phyloP scores from a whole-genome alignment of 2,888 invertebrate genomes.

The Odontocerum albicorne region DNA sequence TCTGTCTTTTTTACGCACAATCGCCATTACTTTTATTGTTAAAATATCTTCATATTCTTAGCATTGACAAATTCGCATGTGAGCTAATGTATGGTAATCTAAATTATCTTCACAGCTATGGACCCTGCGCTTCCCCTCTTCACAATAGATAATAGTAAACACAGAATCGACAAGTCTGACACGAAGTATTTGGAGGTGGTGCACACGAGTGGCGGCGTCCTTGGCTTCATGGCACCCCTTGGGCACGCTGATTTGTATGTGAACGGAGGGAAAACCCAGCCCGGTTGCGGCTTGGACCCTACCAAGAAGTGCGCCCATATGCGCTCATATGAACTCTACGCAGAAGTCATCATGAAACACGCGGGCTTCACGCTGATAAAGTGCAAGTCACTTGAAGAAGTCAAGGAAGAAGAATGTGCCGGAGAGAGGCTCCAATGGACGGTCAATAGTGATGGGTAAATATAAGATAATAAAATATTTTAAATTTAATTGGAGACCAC shows the following conservation, averaged over 20 bases:
- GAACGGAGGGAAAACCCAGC: slow-evolving; percentile 37
- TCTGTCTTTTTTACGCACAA: too few relatives aligned
- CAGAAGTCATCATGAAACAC: slow-evolving; percentile 1
- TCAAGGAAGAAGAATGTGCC: background rate
- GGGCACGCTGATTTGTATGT: slow-evolving; percentile 51
- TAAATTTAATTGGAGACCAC: too few relatives aligned
- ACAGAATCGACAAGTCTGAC: slow-evolving; percentile 48
- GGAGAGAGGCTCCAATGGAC: background rate
- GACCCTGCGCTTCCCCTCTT: slow-evolving; percentile 53
- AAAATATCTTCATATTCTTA: too few relatives aligned
- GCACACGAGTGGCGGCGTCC: slow-evolving; percentile 52
- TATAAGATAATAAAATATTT: too few relatives aligned
- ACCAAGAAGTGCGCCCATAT: slow-evolving; percentile 9
- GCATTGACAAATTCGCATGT: too few relatives aligned
- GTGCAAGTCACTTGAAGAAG: background rate
- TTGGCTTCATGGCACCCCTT: slow-evolving; percentile 49
- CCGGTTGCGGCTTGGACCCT: slow-evolving; percentile 14
- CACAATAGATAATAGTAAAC: slow-evolving; percentile 47
- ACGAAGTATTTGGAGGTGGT: slow-evolving; percentile 54
- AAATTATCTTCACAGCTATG: slow-evolving; percentile 4
- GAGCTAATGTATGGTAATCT: too few relatives aligned
- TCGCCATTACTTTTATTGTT: too few relatives aligned
- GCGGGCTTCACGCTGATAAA: background rate
- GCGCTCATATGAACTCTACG: slow-evolving; percentile 6
- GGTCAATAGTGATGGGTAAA: slow-evolving; percentile 3